Conservation (phyloP, 2,888 invertebrate species). For the Cylloceria caligata region DNA sequence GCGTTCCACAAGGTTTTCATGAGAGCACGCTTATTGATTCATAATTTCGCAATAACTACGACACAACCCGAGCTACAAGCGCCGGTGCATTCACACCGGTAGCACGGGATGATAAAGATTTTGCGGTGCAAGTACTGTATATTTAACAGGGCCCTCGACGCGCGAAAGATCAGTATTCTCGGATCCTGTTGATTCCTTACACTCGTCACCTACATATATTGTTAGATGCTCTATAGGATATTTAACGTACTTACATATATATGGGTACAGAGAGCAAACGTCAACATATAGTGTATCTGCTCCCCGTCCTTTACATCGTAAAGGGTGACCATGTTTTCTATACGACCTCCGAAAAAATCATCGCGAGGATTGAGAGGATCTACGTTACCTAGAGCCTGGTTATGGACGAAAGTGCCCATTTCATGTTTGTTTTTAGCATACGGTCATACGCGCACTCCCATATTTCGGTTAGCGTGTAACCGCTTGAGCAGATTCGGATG, state of each 20-base stretch:
- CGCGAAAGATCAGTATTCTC: not conserved
- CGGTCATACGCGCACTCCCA: conserved; percentile 38
- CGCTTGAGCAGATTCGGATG: conserved; percentile 5
- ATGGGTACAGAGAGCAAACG: conserved; percentile 7
- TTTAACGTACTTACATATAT: not conserved
- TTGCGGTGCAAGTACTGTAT: not conserved
- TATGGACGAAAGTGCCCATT: not conserved
- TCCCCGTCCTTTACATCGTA: not conserved
- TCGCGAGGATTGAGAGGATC: conserved; percentile 10
- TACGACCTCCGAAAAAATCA: not conserved
- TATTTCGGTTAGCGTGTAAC: conserved; percentile 21
- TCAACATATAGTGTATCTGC: not conserved
- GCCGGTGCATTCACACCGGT: not conserved
- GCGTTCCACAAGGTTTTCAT: not conserved
- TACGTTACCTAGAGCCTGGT: not conserved
- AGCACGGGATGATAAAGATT: not conserved
- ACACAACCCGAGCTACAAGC: not conserved
- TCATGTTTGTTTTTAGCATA: not conserved
- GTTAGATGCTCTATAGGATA: conserved; percentile 60
- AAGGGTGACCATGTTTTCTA: no score
- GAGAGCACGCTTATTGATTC: not conserved
- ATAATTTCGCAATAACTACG: not conserved
- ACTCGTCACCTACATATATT: not conserved
- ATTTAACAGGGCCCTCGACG: not conserved
- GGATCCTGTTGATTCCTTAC: not conserved